Evolutionary conservation across 1,140 invertebrate genomes (phyloP).

Genomic region (Drosophila bocki): DNA sequence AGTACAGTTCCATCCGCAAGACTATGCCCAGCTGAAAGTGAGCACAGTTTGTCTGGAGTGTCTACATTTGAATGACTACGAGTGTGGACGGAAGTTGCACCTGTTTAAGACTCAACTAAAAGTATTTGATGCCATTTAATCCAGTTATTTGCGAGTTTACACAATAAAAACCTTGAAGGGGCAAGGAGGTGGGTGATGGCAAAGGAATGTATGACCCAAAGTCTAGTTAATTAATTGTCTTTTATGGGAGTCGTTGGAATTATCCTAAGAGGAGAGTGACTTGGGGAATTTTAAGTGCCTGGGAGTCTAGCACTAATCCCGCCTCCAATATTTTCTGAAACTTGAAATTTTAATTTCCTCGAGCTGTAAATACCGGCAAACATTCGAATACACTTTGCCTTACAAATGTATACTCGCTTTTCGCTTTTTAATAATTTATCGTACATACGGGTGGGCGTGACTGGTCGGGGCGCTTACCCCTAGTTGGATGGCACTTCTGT

Average conservation of each 20-base stretch:
- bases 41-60: conserved; percentile 14
- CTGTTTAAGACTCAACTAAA: conserved; percentile 76
- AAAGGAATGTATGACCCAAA: conserved; percentile 63
- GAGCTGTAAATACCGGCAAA: conserved; percentile 30
- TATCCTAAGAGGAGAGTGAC: conserved; percentile 39
- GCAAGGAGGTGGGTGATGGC: conserved; percentile 18
- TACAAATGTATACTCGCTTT: conserved; percentile 59
- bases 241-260: conserved; percentile 31
- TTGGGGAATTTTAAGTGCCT: conserved; percentile 47
- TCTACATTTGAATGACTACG: conserved; percentile 19
- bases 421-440: conserved; percentile 71
- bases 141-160: conserved; percentile 82
- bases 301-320: conserved; percentile 18
- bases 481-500: conserved; percentile 62
- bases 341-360: conserved; percentile 20
- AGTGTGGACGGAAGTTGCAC: conserved; percentile 57
- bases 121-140: conserved; percentile 81
- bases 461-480: conserved; percentile 37
- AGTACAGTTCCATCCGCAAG: conserved; percentile 46
- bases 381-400: conserved; percentile 51
- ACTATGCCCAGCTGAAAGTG: conserved; percentile 30
- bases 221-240: conserved; percentile 80
- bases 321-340: conserved; percentile 31
- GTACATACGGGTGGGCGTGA: conserved; percentile 41
- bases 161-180: conserved; percentile 70